Evolutionary conservation across 2,113 vertebrate genomes (phyloP), one percentile per base, ranked within the genome.

Genomic region (Accipiter virgatus): DNA sequence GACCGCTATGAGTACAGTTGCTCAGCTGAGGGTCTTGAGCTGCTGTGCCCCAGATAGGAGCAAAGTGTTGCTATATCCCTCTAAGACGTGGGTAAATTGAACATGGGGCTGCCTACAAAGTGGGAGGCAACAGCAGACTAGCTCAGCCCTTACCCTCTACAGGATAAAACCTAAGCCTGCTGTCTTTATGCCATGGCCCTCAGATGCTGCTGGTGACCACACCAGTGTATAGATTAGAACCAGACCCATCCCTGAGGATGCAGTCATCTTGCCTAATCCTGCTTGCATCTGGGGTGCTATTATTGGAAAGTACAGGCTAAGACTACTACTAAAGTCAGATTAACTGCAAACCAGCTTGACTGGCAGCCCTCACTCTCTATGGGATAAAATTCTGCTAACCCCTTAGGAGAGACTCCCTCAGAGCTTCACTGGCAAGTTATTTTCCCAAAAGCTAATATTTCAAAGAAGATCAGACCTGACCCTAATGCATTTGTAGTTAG

Each of bases 171-270:
- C 27, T 12, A 12, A 20, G 7, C 50, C 29, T 38, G 20, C 36
- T 66, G 12, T 42, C 62, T 47, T 45, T 14, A 12, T 19, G 58
- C 11, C 52, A 27, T 3, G 2, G 29, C n/a, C 36, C 42, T 56
- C 29, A 72, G 47, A 9, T 27, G 38, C 53, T 43, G 42, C 47
- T 62, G 78, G 36, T 2, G 22, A 32, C 17, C 59, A 29, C 43
- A 26, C 34, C 8, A 20, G 5, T 0, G 7, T 19, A 7, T 1
- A 25, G 50, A n/a, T n/a, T 6, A 16, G 73, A 45, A 5, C 20
- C 48, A 70, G 15, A 31, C 3, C 10, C 42, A 48, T 4, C n/a
- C 19, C 34, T 48, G 42, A 61, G 20, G 45, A 32, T 5, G 8
- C 29, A 52, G 11, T 3, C 73, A 15, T 9, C 9, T 75, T 25